These are phyloP conservation scores for Chamaea fasciata DNA, from an alignment of 2,113 vertebrate species.

Conservation along the genomic window DNA sequence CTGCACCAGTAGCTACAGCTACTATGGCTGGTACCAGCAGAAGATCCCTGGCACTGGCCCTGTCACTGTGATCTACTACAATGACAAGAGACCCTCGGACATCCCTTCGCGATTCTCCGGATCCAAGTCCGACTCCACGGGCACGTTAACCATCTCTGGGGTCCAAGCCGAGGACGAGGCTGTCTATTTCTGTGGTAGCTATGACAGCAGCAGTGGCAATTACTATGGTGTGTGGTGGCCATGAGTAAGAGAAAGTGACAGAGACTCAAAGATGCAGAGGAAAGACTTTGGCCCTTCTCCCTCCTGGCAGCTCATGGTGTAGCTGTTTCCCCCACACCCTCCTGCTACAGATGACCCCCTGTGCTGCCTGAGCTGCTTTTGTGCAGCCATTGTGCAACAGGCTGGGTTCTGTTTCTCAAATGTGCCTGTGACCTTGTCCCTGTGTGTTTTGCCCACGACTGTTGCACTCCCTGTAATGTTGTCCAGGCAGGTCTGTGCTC, in stretches of 20 bases:
- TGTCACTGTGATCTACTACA: fast-evolving
- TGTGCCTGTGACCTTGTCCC: background rate
- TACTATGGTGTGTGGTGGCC: background rate
- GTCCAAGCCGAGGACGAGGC: background rate
- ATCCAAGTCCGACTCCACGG: fast-evolving
- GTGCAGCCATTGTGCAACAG: too few relatives aligned
- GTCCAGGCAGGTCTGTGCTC: background rate
- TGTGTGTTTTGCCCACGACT: background rate
- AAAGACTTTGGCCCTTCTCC: background rate
- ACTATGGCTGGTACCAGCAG: background rate
- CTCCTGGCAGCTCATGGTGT: background rate
- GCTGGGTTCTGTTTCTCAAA: too few relatives aligned
- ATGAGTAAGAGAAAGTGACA: too few relatives aligned
- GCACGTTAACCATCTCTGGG: background rate
- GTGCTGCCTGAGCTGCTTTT: background rate
- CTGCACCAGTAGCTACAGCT: too few relatives aligned
- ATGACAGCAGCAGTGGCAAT: fast-evolving
- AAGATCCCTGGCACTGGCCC: background rate
- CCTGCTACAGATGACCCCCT: too few relatives aligned
- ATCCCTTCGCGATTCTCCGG: background rate
- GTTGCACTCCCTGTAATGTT: background rate
- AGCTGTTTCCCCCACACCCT: background rate
- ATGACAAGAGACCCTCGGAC: fast-evolving
- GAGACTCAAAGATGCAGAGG: background rate
- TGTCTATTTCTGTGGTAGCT: background rate